Evolutionary conservation across 2,888 invertebrate species (phyloP), one percentile per base, ranked within the genome.

Genomic region (Cordylochernes scorpioides): DNA sequence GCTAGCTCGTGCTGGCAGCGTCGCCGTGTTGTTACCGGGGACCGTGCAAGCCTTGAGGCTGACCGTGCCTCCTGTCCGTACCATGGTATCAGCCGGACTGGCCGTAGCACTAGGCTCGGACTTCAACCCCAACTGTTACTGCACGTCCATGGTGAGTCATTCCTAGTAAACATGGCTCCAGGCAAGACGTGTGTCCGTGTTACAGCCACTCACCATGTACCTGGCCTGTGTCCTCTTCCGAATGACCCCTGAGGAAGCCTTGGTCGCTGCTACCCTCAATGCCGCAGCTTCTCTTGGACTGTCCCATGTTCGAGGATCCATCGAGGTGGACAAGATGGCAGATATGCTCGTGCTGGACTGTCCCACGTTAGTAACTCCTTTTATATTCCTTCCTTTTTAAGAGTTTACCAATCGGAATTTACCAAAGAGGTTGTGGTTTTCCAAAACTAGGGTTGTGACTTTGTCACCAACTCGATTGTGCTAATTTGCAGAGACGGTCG

Each of bases 111-210:
- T 65, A 2, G 65, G 64, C 4, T 53, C 60, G 2, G 62, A 63
- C 43, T 65, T 64, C 50, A 65, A 65, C 45, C 65, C 65, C 2
- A 65, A 65, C 45, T 64, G 64, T 2, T 60, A 57, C 46, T 65
- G 64, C 41, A 46, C 58, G 17, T 53, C 62, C 4, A 64, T 65
- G 64, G 63, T 64, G 41, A 41, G 39, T 24, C n/a, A n/a, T n/a
- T n/a, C n/a, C n/a, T n/a, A n/a, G n/a, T 5, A 8, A 15, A 3
- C 3, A 10, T 12, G 19, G 9, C 8, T 9, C 16, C 12, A 17
- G 15, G 9, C 14, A n/a, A 15, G 26, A 17, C 10, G 31, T 14
- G 9, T 6, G 28, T 7, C 27, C 27, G 24, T 27, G 9, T 38
- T 45, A 4, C 42, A 62, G 61, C 60, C 61, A 2, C 38, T 59